These are phyloP conservation scores for Drusus annulatus DNA, from an alignment of 1,140 invertebrate species.

Conservation along the genomic window DNA sequence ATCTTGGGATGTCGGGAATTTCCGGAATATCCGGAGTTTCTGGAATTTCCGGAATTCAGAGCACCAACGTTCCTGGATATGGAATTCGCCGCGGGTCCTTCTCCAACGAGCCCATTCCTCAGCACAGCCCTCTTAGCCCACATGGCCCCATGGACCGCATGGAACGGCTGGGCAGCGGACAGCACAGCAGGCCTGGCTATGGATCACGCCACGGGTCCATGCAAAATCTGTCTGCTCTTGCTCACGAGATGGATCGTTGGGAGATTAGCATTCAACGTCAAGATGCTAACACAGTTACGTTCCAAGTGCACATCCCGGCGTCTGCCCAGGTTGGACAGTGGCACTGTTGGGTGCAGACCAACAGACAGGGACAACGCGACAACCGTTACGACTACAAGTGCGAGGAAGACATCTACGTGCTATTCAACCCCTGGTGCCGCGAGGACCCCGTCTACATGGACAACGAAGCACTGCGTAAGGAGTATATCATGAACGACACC, in stretches of 20 bases:
- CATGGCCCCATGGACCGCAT: conserved; percentile 66
- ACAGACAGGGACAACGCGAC: conserved; percentile 70
- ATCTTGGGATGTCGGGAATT: conserved; percentile 62
- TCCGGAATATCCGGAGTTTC: conserved; percentile 65
- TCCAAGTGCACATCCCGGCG: conserved; percentile 76
- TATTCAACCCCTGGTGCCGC: conserved; percentile 89
- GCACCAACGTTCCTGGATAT: conserved; percentile 62
- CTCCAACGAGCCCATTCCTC: conserved; percentile 67
- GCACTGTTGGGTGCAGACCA: conserved; percentile 77
- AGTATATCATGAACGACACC: conserved; percentile 83
- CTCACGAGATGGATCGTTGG: conserved; percentile 74
- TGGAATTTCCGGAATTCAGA: conserved; percentile 65
- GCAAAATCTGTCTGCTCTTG: conserved; percentile 69
- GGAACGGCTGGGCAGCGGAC: conserved; percentile 65
- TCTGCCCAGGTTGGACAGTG: conserved; percentile 79
- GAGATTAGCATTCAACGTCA: conserved; percentile 74
- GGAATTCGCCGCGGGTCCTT: conserved; percentile 69
- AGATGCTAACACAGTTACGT: conserved; percentile 74
- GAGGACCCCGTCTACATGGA: conserved; percentile 80
- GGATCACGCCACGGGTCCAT: conserved; percentile 67
- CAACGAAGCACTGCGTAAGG: conserved; percentile 75
- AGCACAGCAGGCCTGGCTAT: conserved; percentile 62
- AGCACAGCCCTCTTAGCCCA: conserved; percentile 68
- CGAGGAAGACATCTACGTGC: conserved; percentile 77
- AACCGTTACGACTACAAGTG: conserved; percentile 73